phyloP scores from a whole-genome alignment of 1,140 invertebrate genomes.

The Ceratina australensis region DNA sequence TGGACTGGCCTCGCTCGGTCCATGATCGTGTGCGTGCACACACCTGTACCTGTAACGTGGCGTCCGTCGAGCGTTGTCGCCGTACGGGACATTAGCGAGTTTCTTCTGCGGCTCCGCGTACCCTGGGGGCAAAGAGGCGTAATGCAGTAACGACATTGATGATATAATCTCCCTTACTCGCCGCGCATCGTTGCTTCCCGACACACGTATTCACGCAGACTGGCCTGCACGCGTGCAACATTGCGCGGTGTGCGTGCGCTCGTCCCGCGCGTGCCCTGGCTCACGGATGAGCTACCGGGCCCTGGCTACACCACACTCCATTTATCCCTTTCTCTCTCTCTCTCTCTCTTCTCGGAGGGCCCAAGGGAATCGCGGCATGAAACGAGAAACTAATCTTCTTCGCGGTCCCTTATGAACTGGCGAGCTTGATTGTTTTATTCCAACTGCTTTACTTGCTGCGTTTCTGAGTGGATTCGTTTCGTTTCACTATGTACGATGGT shows the following conservation, averaged over 20 bases:
- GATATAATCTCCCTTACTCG: conserved; percentile 72
- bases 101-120: conserved; percentile 39
- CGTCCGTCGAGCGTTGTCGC: conserved; percentile 44
- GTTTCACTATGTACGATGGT: neutral
- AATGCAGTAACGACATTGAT: conserved; percentile 75
- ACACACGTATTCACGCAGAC: conserved; percentile 12
- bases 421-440: conserved; percentile 43
- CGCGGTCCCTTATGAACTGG: conserved; percentile 27
- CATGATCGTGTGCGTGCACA: neutral
- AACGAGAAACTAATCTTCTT: conserved; percentile 54
- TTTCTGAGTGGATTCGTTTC: neutral
- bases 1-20: neutral
- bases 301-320: conserved; percentile 44
- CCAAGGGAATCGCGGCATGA: conserved; percentile 49
- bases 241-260: conserved; percentile 44
- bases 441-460: conserved; percentile 4
- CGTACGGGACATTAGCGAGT: conserved; percentile 58
- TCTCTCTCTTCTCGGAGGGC: conserved; percentile 43
- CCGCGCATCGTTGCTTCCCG: conserved; percentile 36
- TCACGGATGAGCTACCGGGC: conserved; percentile 63
- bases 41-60: conserved; percentile 3
- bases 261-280: conserved; percentile 63
- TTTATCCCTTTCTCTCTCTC: too few relatives aligned
- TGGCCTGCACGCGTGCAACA: conserved; percentile 16
- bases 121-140: conserved; percentile 64